Base-by-base conservation (phyloP, 2,113 vertebrate species). In the Channa maculata region DNA sequence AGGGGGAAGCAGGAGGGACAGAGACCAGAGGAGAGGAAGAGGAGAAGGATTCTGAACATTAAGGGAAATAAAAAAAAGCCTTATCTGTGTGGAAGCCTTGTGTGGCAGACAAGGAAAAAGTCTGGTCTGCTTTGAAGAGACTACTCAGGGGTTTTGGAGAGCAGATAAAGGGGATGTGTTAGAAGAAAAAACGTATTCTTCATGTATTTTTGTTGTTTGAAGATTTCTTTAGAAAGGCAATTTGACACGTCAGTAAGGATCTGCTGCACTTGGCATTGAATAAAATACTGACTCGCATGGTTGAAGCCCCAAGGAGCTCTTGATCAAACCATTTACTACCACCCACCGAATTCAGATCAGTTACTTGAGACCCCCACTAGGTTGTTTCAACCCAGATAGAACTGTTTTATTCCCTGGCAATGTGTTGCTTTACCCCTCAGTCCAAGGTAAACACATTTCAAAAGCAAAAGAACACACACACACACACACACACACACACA, bases 391-490 rank as follows among this genome's bases (percentile, higher is more conserved):
- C 79, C 80, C 87, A 74, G 77, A 85, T 67, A 80, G 71, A 33
- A 53, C 72, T 80, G 78, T 83, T 82, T 70, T 15, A 82, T 73
- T 83, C 77, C 58, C 72, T 83, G 82, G 86, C 75, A 88, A 84
- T 50, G 55, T 73, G 80, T 65, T 83, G 61, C 43, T 79, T 57
- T 57, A 37, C 55, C 50, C 70, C 39, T 52, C 39, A 33, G 71
- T 85, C 89, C 85, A 90, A 92, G 79, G 58, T 77, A 89, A 90
- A 86, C 87, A 86, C 59, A 71, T 70, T 79, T 79, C 46, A 78
- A 84, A 87, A 86, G 77, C 66, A 75, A 62, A 33, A 67, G 50
- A 39, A 43, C 77, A 62, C 70, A 64, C 58, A 45, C 52, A 65
- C 14, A 5, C 50, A 45, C 38, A 33, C 51, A 62, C 44, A 49